These are phyloP conservation scores for Cheiracanthium punctorium DNA, from an alignment of 2,888 invertebrate genomes.

Conservation along the genomic window DNA sequence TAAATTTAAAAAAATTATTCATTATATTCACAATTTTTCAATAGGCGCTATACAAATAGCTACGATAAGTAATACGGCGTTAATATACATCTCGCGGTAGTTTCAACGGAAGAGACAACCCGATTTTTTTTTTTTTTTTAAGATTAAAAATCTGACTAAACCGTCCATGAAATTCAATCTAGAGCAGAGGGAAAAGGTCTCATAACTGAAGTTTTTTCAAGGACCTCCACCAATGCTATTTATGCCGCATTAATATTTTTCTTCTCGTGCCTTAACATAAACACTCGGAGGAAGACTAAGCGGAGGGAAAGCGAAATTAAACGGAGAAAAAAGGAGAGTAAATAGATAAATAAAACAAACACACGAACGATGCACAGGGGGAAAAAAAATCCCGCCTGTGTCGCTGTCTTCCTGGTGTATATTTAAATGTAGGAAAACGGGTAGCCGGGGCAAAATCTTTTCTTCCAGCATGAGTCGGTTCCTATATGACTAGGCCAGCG, in stretches of 20 bases:
- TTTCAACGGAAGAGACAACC: too few relatives aligned
- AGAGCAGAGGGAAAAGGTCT: too few relatives aligned
- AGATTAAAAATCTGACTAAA: too few relatives aligned
- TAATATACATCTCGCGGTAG: too few relatives aligned
- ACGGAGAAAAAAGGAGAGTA: constrained; percentile 20
- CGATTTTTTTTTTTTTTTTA: too few relatives aligned
- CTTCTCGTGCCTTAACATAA: constrained; percentile 54
- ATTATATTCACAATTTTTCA: too few relatives aligned
- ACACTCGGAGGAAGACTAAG: constrained; percentile 22
- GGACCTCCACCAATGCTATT: constrained; percentile 39
- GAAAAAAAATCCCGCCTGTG: constrained; percentile 6
- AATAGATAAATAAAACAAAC: constrained; percentile 17
- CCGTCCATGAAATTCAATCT: too few relatives aligned
- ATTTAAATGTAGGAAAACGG: constrained; percentile 42
- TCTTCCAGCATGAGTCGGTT: not conserved
- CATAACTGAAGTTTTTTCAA: too few relatives aligned
- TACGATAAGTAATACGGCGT: too few relatives aligned
- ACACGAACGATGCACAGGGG: not conserved
- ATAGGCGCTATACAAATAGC: too few relatives aligned
- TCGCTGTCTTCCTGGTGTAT: constrained; percentile 42
- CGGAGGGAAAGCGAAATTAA: constrained; percentile 18
- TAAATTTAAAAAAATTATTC: too few relatives aligned
- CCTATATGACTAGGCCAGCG: not conserved
- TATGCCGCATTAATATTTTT: constrained; percentile 56
- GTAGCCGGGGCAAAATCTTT: constrained; percentile 23